Conservation (phyloP, 1,140 invertebrate genomes). For the Olivierus martensii region DNA sequence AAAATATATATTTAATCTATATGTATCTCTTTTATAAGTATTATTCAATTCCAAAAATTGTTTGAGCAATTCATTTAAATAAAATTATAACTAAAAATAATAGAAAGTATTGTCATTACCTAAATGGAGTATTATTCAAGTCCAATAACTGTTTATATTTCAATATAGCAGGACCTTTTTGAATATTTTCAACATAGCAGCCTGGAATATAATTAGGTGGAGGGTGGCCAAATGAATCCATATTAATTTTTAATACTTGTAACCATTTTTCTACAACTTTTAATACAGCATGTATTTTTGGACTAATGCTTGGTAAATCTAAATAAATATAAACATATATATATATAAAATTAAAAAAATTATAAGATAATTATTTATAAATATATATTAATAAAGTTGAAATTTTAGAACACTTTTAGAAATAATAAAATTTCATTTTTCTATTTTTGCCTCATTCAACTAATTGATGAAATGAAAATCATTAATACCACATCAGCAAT, state of each 20-base stretch:
- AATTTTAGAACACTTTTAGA: not conserved
- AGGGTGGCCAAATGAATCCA: conserved; percentile 55
- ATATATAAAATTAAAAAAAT: not conserved
- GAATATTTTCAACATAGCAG: conserved; percentile 56
- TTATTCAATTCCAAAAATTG: no score
- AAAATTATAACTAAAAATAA: no score
- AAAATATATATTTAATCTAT: no score
- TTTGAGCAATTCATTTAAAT: no score
- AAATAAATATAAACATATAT: conserved; percentile 19
- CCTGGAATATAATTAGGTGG: conserved; percentile 62
- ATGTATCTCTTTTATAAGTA: no score
- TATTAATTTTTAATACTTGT: conserved; percentile 55
- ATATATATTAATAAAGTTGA: not conserved
- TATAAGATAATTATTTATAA: not conserved
- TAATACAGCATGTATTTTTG: conserved; percentile 76
- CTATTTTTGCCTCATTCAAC: no score
- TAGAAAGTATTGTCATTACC: no score
- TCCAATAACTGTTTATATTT: conserved; percentile 88
- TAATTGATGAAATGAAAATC: no score
- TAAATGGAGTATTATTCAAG: conserved; percentile 88
- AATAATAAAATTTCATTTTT: not conserved
- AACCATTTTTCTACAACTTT: conserved; percentile 79
- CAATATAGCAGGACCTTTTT: conserved; percentile 61
- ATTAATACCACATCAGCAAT: not conserved
- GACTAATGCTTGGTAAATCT: conserved; percentile 88